Percentiles rank a stretch among this genome's conserved stretches.
These are phyloP conservation scores for Crenuchus spilurus DNA, from an alignment of 2,797 vertebrate species.

Conservation along the genomic window DNA sequence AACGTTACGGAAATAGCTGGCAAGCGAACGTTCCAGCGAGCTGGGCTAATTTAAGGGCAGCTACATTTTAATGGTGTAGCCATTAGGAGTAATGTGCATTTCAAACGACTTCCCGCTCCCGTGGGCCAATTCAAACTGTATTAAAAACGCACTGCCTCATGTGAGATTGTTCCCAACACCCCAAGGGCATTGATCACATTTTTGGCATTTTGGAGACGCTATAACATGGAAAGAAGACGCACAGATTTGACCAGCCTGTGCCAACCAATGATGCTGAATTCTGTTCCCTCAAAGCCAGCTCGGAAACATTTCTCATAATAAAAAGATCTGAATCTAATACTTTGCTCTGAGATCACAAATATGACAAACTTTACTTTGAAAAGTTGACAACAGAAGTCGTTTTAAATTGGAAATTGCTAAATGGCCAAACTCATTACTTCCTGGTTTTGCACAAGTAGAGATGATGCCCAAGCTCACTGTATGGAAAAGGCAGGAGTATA, in stretches of 20 bases:
- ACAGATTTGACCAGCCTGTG: background rate
- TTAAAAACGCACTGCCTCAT: slow-evolving; percentile 31
- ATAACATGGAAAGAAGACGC: background rate
- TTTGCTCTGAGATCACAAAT: background rate
- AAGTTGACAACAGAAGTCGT: no score
- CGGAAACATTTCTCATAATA: background rate
- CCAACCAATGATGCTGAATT: background rate
- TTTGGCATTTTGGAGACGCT: background rate
- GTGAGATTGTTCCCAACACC: slow-evolving; percentile 33
- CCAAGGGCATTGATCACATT: slow-evolving; percentile 17
- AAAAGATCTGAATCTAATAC: background rate
- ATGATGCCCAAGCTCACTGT: no score
- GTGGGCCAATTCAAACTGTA: slow-evolving; percentile 42
- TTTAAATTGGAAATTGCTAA: no score
- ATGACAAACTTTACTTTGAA: no score
- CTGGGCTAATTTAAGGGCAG: slow-evolving; percentile 56
- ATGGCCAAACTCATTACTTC: no score
- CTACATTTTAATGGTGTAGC: slow-evolving; percentile 47
- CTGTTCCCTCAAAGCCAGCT: background rate
- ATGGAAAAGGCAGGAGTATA: no score
- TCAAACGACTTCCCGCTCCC: slow-evolving; percentile 44
- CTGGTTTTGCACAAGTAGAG: no score
- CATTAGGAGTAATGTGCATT: slow-evolving; percentile 55
- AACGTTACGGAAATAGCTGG: slow-evolving; percentile 38
- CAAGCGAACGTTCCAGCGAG: slow-evolving; percentile 32